phyloP scores from a whole-genome alignment of 2,888 invertebrate species.

The Thymelicus acteon region DNA sequence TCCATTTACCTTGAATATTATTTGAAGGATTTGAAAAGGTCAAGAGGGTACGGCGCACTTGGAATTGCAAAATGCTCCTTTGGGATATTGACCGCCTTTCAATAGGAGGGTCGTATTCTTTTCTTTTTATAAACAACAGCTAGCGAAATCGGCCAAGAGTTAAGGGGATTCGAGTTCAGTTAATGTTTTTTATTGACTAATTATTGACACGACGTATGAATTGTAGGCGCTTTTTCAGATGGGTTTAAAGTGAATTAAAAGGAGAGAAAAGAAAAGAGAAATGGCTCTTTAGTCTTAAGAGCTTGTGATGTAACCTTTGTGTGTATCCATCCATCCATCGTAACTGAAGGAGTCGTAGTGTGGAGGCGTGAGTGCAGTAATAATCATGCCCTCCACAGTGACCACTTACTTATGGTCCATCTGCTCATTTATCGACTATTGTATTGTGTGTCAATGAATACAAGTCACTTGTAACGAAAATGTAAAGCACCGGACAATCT shows the following conservation, averaged over 20 bases:
- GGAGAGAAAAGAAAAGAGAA: too few relatives aligned
- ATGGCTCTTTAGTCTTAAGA: too few relatives aligned
- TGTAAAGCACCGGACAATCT: neutral
- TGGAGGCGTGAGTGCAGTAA: neutral
- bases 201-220: neutral
- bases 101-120: conserved; percentile 6
- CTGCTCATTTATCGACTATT: too few relatives aligned
- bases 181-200: conserved; percentile 5
- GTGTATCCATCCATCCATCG: too few relatives aligned
- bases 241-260: neutral
- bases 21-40: conserved; percentile 9
- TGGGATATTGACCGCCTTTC: conserved; percentile 12
- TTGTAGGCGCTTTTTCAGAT: neutral
- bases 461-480: neutral
- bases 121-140: conserved; percentile 14
- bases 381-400: too few relatives aligned
- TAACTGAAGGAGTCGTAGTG: neutral
- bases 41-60: conserved; percentile 12
- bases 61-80: conserved; percentile 17
- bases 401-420: too few relatives aligned
- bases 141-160: neutral
- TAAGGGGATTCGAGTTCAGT: neutral
- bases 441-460: neutral
- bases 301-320: too few relatives aligned
- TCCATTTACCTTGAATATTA: conserved; percentile 9